Conservation (phyloP, 2,113 vertebrate species). For the Melozone crissalis region DNA sequence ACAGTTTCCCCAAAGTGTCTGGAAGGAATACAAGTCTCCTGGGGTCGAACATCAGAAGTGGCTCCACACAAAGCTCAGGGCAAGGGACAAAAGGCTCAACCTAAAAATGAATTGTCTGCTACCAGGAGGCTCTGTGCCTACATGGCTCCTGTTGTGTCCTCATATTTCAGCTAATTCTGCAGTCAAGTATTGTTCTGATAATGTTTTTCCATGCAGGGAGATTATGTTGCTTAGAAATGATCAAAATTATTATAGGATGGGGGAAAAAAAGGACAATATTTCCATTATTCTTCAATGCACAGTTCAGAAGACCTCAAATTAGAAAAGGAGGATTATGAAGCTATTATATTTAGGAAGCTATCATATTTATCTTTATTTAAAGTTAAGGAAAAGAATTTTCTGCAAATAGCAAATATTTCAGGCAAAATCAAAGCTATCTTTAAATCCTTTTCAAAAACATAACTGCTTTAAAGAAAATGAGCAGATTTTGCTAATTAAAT, state of each 20-base stretch:
- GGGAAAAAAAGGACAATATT: accelerated
- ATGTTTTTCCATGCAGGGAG: not conserved
- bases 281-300: not conserved
- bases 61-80: not conserved
- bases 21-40: not conserved
- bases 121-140: not conserved
- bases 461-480: not conserved
- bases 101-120: not conserved
- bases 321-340: not conserved
- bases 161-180: not conserved
- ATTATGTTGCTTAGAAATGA: not conserved
- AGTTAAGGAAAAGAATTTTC: not conserved
- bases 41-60: not conserved
- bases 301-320: not conserved
- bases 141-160: not conserved
- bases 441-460: not conserved
- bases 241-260: not conserved
- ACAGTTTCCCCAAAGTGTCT: not conserved
- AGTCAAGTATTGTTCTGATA: not conserved
- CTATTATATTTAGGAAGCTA: not conserved
- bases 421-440: not conserved
- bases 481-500: not conserved
- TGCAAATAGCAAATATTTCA: not conserved
- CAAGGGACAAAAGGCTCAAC: not conserved
- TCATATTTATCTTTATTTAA: not conserved